Evolutionary conservation across 1,140 invertebrate species (phyloP), one percentile per base, ranked within the genome.

Genomic region (Papilio polyxenes): DNA sequence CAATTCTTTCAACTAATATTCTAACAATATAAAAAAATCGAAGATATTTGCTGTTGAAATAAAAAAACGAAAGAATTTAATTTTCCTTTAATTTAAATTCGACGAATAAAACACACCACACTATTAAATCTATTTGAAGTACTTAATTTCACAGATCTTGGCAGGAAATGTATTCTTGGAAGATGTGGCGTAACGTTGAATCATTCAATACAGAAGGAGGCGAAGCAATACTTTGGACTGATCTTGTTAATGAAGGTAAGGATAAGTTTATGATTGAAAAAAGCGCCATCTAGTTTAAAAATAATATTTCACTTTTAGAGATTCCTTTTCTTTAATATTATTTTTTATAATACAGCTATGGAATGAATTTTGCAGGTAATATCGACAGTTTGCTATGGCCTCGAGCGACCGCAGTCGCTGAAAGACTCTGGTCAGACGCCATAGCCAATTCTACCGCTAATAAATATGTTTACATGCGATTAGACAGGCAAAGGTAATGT

Each of bases 161-260:
- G 97, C 96, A 97, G 90, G 96, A 95, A n/a, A 96, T 97, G 62
- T 97, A 97, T 86, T 95, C 95, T 81, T 97, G 97, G 89, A 95
- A 95, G 82, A 96, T 96, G 0, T 96, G 96, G 96, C 87, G 94
- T 15, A 91, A 87, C 48, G 76, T 89, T 4, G 89, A 92, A 80
- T 89, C 89, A 0, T 90, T 90, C 56, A 86, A 85, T 8, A 92
- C 97, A 96, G 95, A 95, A 96, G 97, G 97, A 0, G 97, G 96
- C 0, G 97, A 97, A 90, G 96, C 95, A 1, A 95, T 96, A 10
- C 92, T 97, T 56, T 97, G 97, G 97, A 96, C 95, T 48, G 97
- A 97, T 87, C 95, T 97, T 87, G 92, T 95, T 1, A 95, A 96
- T 84, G 82, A 86, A 15, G 86, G 90, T 91, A 83, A 92, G 94